Base-by-base conservation (phyloP, 2,113 vertebrate genomes). In the Platichthys stellatus region DNA sequence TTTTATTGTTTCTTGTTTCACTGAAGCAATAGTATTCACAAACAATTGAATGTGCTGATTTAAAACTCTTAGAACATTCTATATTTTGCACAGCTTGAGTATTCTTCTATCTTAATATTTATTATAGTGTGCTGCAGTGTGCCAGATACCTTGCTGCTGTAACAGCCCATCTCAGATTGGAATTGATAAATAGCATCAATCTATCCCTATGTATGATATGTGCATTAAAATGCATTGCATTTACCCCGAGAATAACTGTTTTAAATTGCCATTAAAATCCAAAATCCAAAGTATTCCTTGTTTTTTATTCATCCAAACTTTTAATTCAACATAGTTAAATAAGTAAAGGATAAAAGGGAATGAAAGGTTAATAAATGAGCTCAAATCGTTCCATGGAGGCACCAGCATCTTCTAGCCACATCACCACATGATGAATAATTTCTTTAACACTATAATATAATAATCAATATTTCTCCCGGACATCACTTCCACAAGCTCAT, bases 401-500 rank as follows among this genome's bases (percentile, higher is more conserved):
- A 62, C 6, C 26, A 66, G 1, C 20, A 17, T 24, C 23, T 57
- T n/a, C 49, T 26, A 28, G 2, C 3, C 20, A 2, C 9, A 54
- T 65, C 11, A 71, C 4, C 57, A 6, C 35, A 35, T 66, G 31
- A 11, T 20, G 21, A 21, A 58, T 69, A 0, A 69, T 69, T 64
- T 68, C 47, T 21, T 13, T 58, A 18, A 80, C 49, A 56, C 51
- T 56, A 31, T 53, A 57, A 21, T 57, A 57, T 13, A 57, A 77
- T 72, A 79, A 87, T 83, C 82, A 82, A 84, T 78, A 88, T 76
- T 80, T 64, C 58, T 49, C 28, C 53, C 21, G 60, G 72, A 83
- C 76, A 67, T 92, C 79, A 88, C 89, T 92, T 93, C 85, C 89
- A 93, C 81, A 87, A 90, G 84, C 83, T 92, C 81, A 92, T 87